Percentiles rank a stretch among this genome's conserved stretches.
Conservation (phyloP, 2,113 vertebrate species). For the Proteles cristata region DNA sequence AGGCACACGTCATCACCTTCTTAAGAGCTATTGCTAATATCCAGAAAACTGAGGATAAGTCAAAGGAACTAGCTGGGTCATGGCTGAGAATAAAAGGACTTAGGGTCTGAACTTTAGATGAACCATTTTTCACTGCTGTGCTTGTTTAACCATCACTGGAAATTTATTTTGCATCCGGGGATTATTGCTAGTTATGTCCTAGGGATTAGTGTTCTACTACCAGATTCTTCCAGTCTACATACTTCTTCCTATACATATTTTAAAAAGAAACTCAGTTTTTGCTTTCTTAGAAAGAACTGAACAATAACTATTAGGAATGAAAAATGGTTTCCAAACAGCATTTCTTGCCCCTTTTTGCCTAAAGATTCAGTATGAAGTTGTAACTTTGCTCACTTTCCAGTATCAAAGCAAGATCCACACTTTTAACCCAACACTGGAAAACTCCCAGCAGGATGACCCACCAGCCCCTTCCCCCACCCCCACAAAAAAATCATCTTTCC, state of each 20-base stretch:
- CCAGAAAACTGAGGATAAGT: neutral
- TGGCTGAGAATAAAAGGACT: neutral
- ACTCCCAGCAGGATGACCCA: neutral
- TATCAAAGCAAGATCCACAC: neutral
- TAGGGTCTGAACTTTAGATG: neutral
- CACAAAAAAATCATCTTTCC: neutral
- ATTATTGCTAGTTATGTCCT: neutral
- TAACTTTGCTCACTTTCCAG: neutral
- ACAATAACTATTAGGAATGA: neutral
- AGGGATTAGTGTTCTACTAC: neutral
- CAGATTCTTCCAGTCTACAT: neutral
- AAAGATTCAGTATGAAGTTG: neutral
- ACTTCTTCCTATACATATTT: neutral
- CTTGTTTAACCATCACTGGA: neutral
- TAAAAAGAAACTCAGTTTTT: neutral
- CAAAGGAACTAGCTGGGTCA: neutral
- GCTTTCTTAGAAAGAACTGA: neutral
- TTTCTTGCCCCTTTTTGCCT: neutral
- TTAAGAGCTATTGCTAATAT: neutral
- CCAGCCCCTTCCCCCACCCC: too few species aligned
- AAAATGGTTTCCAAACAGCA: neutral
- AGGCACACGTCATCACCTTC: neutral
- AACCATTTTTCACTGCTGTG: neutral
- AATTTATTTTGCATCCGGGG: conserved; percentile 4
- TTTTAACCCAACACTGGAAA: neutral